Base-by-base conservation (phyloP, 2,888 invertebrate species). In the Drosophila subsilvestris region DNA sequence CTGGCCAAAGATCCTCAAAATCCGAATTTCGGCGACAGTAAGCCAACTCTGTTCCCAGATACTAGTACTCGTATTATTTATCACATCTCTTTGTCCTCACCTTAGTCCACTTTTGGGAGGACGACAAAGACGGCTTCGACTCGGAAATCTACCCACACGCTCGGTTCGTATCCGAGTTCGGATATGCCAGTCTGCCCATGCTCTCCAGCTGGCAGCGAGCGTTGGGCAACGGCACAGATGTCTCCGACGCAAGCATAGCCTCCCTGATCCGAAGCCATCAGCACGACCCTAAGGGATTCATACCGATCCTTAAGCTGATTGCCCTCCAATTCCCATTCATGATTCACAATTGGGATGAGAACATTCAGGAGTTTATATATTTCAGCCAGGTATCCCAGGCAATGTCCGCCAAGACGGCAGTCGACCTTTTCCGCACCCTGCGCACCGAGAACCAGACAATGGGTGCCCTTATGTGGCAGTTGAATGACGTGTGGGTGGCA, bases 401-500 rank as follows among this genome's bases (percentile, higher is more conserved):
- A 0, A 95, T 98, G 93, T 94, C 96, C 0, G 94, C 96, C 42
- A 97, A 97, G 91, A 93, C 95, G 1, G 95, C 98, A 91, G 95
- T 97, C 0, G 98, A 99, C 89, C 94, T 94, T 71, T 97, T 97
- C 90, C 93, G 97, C 29, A 95, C 95, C 29, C 61, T 85, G 22
- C 83, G 92, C 1, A 65, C 63, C 0, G 65, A 79, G 7, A 75
- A 87, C 25, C 73, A 80, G 43, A 99, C 98, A 0, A 99, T 98
- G 98, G 99, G 99, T 0, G 98, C 98, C 0, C 93, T 99, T 49
- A 99, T 98, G 91, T 99, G 99, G 99, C 99, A 99, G 91, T 92
- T 99, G n/a, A 99, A 99, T 91, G 99, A 99, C 90, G 96, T 98
- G 48, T 99, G 99, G 99, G 96, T 97, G 82, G 98, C 97, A 0